phyloP scores from a whole-genome alignment of 92 coral and sea anemone genomes.

The Umimayanthus chanpuru region DNA sequence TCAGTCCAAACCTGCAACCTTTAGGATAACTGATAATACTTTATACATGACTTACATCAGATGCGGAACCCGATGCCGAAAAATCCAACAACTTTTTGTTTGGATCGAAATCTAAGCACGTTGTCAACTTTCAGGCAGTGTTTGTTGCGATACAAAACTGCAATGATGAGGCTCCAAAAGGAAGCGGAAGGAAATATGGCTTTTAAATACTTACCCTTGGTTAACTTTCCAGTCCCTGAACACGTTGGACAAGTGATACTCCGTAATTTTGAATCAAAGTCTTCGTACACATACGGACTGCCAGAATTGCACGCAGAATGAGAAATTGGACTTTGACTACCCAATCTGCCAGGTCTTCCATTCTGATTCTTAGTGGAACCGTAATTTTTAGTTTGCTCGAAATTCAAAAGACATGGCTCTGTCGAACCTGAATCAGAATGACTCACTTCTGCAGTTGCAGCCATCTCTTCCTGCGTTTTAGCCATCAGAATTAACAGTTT shows the following conservation, averaged over 20 bases:
- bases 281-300: conserved; percentile 41
- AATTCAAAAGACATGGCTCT: neutral
- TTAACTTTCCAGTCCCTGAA: conserved; percentile 84
- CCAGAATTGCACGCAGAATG: neutral
- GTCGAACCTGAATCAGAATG: neutral
- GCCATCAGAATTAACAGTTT: neutral
- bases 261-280: conserved; percentile 48
- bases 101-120: too few species aligned
- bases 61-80: too few species aligned
- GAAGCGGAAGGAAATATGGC: neutral
- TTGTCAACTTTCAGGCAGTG: neutral
- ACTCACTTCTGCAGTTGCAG: conserved; percentile 17
- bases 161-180: neutral
- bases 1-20: too few species aligned
- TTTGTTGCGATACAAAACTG: neutral
- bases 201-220: conserved; percentile 57
- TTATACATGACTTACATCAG: too few species aligned
- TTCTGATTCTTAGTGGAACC: neutral
- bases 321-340: neutral
- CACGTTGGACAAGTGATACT: conserved; percentile 87
- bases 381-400: neutral
- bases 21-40: too few species aligned
- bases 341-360: neutral
- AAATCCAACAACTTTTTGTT: too few species aligned
- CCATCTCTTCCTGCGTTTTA: conserved; percentile 10